Evolutionary conservation across 2,888 invertebrate genomes (phyloP), one percentile per base, ranked within the genome.

Genomic region (Ectemnius lituratus): DNA sequence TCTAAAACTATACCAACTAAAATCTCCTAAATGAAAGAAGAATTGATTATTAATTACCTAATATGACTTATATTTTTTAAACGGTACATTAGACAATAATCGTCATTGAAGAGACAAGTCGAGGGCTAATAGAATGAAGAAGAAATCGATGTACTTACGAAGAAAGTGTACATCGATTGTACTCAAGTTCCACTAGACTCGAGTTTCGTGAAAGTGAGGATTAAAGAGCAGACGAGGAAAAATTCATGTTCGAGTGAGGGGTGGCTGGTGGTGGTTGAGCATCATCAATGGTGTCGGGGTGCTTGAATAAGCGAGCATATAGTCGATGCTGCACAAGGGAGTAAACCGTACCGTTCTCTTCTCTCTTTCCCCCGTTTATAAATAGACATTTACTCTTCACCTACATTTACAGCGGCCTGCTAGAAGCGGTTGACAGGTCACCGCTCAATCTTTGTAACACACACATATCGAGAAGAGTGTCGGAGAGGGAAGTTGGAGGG

Each of bases 391-490:
- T 88, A 88, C 88, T 89, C 88, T 89, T 89, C 86, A 88, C 87
- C 87, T 87, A 89, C 87, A 88, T 87, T 89, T 87, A 86, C 85
- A 91, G 89, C 78, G 90, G 90, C 83, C 90, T 90, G 85, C 90
- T 37, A 90, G 81, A 91, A 90, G 82, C 91, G 75, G 91, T 37
- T 91, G 84, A 92, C 88, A 84, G 92, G 92, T 92, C 92, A 92
- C 92, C 91, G 89, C 83, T 89, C 88, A 89, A 89, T 88, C 86
- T 85, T 80, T 83, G 83, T 84, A 84, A 85, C 75, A 80, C 76
- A 82, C 71, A 76, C 67, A 78, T 63, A 76, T 60, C 62, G 60
- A 62, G 58, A 67, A 47, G 64, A 59, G 13, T 47, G 16, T 23
- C 23, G 28, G 20, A 6, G 37, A 37, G 37, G 8, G 37, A 37